Evolutionary conservation across 2,113 vertebrate genomes (phyloP).

Genomic region (Chloropsis cyanopogon): DNA sequence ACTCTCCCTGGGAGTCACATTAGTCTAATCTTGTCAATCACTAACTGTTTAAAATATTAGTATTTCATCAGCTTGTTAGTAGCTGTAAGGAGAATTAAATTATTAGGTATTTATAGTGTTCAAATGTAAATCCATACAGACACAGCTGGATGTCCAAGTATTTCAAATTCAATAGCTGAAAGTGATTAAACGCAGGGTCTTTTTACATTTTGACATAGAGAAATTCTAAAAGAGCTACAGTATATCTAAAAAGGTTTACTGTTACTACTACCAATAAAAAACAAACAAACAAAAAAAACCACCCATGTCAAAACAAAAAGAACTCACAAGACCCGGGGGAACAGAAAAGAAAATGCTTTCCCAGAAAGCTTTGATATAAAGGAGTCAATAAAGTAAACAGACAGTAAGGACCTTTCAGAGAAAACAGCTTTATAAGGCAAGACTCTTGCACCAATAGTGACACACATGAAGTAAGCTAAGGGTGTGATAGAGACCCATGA

Average conservation of each 20-base stretch:
- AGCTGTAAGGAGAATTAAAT: background rate
- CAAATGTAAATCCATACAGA: background rate
- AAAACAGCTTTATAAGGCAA: background rate
- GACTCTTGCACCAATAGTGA: background rate
- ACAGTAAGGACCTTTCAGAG: background rate
- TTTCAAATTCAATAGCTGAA: background rate
- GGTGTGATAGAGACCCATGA: background rate
- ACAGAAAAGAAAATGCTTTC: background rate
- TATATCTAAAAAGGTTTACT: background rate
- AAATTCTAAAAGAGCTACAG: background rate
- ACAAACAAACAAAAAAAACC: background rate
- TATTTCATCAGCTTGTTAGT: background rate
- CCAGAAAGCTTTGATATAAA: background rate
- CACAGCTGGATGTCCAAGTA: background rate
- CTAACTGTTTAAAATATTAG: background rate
- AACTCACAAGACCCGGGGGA: background rate
- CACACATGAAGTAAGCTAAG: background rate
- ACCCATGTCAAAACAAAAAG: background rate
- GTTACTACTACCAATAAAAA: background rate
- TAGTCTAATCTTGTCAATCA: background rate
- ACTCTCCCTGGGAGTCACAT: background rate
- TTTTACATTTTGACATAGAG: background rate
- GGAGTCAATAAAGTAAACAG: background rate
- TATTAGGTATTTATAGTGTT: background rate
- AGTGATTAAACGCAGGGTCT: background rate